These are phyloP conservation scores for Caenorhabditis sp. DNA, from an alignment of 2,888 invertebrate genomes.

Conservation along the genomic window DNA sequence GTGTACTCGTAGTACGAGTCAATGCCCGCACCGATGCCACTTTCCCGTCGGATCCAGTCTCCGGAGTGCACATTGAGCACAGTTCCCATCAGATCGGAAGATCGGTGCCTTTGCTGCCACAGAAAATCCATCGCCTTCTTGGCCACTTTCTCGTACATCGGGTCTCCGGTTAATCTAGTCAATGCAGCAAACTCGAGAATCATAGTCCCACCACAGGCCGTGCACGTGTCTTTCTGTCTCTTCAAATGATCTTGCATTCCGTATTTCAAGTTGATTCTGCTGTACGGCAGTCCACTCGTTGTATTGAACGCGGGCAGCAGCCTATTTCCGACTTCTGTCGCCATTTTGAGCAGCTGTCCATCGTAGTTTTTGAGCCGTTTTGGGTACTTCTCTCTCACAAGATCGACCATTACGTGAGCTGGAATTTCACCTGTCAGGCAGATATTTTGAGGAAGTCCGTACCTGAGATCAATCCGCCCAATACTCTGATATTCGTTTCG, in stretches of 20 bases:
- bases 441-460: too few relatives aligned
- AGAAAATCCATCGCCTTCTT: constrained; percentile 95
- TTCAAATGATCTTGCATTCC: constrained; percentile 74
- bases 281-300: constrained; percentile 95
- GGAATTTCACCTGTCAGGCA: constrained; percentile 17
- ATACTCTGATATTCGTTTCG: constrained; percentile 96
- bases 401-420: constrained; percentile 90
- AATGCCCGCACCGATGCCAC: constrained; percentile 98
- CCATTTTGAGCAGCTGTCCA: constrained; percentile 87
- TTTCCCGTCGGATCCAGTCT: constrained; percentile 96
- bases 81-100: constrained; percentile 94
- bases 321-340: constrained; percentile 92
- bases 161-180: constrained; percentile 86
- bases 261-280: constrained; percentile 81
- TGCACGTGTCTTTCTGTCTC: constrained; percentile 83
- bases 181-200: constrained; percentile 96
- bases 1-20: constrained; percentile 99
- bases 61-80: constrained; percentile 97
- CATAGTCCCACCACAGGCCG: constrained; percentile 98
- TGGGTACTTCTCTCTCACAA: constrained; percentile 85
- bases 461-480: constrained; percentile 85
- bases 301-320: constrained; percentile 98
- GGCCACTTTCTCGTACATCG: constrained; percentile 92
- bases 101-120: constrained; percentile 92
- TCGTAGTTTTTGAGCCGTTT: constrained; percentile 79